These are phyloP conservation scores for Agraylea sexmaculata DNA, from an alignment of 1,140 invertebrate genomes.

Conservation along the genomic window DNA sequence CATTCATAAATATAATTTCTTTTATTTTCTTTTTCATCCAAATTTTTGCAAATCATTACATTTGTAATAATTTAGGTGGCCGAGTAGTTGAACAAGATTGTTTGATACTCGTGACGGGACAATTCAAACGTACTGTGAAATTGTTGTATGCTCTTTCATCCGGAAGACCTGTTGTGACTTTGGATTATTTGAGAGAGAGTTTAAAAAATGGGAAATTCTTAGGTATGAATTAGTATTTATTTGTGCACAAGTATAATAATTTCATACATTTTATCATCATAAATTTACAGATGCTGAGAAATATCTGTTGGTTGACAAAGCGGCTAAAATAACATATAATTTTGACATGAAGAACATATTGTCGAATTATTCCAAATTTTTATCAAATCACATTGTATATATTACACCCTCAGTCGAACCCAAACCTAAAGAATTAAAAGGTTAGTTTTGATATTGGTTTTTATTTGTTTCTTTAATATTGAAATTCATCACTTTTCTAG, in stretches of 20 bases:
- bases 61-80: conserved; percentile 8
- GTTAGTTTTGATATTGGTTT: conserved; percentile 5
- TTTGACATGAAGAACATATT: neutral
- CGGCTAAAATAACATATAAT: neutral
- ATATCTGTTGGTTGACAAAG: too few species aligned
- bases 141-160: conserved; percentile 6
- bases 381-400: conserved; percentile 9
- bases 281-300: too few species aligned
- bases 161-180: conserved; percentile 13
- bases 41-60: neutral
- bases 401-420: conserved; percentile 9
- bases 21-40: neutral
- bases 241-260: neutral
- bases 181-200: conserved; percentile 11
- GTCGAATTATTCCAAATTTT: conserved; percentile 1
- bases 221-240: conserved; percentile 8
- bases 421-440: conserved; percentile 8
- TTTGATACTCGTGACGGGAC: conserved; percentile 11
- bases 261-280: neutral
- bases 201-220: neutral
- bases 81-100: conserved; percentile 1
- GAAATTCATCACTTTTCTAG: neutral
- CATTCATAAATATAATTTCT: neutral
- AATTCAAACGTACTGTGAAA: conserved; percentile 12
- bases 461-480: neutral